Percentiles rank a stretch among this genome's conserved stretches.
Conservation (phyloP, 2,888 invertebrate species). For the Zootermopsis nevadensis region DNA sequence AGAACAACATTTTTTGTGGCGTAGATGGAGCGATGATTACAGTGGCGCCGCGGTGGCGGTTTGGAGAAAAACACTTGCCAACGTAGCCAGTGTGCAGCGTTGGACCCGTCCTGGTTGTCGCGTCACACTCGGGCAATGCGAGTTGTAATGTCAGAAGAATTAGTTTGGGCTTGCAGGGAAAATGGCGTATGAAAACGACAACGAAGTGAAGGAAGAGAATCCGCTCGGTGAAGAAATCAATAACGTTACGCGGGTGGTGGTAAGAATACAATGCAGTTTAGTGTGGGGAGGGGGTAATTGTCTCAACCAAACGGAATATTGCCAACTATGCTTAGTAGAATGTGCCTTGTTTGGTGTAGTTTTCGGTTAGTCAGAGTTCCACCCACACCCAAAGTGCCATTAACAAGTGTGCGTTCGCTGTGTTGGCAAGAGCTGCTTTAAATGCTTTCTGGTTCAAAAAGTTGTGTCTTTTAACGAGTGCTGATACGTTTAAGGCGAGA, state of each 20-base stretch:
- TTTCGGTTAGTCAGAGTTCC: too few relatives aligned
- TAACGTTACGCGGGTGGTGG: not conserved
- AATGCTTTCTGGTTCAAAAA: too few relatives aligned
- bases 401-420: too few relatives aligned
- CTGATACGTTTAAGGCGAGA: too few relatives aligned
- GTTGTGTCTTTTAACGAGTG: too few relatives aligned
- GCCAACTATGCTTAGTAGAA: too few relatives aligned
- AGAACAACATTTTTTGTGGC: too few relatives aligned
- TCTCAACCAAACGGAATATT: too few relatives aligned
- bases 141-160: not conserved
- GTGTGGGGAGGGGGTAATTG: too few relatives aligned
- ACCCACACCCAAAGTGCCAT: too few relatives aligned
- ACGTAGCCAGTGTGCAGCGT: constrained; percentile 22
- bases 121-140: not conserved
- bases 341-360: too few relatives aligned
- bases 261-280: not conserved
- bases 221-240: not conserved
- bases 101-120: not conserved
- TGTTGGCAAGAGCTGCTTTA: too few relatives aligned
- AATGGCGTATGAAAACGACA: not conserved
- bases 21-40: not conserved
- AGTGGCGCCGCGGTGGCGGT: constrained; percentile 32
- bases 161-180: not conserved
- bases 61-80: constrained; percentile 27
- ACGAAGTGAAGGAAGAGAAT: not conserved